Base-by-base conservation (phyloP, 2,888 invertebrate species). In the Micoletzkya japonica region DNA sequence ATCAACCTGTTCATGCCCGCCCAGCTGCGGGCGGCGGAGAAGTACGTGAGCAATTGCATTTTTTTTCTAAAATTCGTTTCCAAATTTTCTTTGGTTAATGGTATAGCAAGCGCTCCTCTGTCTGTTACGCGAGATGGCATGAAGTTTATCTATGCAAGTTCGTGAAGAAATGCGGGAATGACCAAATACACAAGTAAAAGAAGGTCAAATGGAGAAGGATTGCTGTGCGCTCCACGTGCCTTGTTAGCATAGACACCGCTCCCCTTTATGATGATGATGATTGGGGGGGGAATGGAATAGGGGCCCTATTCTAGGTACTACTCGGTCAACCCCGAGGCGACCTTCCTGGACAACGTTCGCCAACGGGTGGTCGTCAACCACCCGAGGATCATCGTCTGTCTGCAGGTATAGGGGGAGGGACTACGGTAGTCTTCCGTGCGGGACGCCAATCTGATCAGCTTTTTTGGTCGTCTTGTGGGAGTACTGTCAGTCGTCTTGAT, bases 1-100 rank as follows among this genome's bases (percentile, higher is more conserved):
- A 71, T 81, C n/a, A 72, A 76, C n/a, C 64, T 81, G 10, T 81
- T 76, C 71, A 82, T 84, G 82, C 75, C 72, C 80, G 44, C 76
- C 76, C 49, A 72, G 44, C 58, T 66, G 72, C 63, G 49, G 37
- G 37, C 57, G 57, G 50, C 72, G 28, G 58, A 70, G 3, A 61
- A 67, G 67, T 60, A 30, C 20, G 59, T 56, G 4, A n/a, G n/a
- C n/a, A n/a, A n/a, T n/a, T n/a, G n/a, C n/a, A n/a, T n/a, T n/a
- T n/a, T n/a, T n/a, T n/a, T n/a, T n/a, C n/a, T n/a, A n/a, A n/a
- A n/a, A n/a, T n/a, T n/a, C n/a, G n/a, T n/a, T n/a, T n/a, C n/a
- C n/a, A n/a, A n/a, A n/a, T n/a, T n/a, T n/a, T n/a, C n/a, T n/a
- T n/a, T n/a, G n/a, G n/a, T n/a, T n/a, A n/a, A n/a, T n/a, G n/a